These are phyloP conservation scores for Xylota segnis DNA, from an alignment of 2,888 invertebrate genomes.

Conservation along the genomic window DNA sequence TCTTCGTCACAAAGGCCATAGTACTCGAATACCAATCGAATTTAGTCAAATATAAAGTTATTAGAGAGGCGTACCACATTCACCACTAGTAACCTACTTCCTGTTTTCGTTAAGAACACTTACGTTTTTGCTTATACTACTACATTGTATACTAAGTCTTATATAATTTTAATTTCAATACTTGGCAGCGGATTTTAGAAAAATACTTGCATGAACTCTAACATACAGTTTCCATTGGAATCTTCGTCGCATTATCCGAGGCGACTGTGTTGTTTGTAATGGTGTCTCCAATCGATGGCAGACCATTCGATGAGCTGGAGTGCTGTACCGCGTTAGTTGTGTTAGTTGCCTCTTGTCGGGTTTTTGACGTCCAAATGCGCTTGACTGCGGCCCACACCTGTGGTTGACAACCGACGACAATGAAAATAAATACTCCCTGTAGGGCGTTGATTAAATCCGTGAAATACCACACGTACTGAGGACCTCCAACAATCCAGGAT, in stretches of 20 bases:
- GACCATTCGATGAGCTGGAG: slow-evolving; percentile 91
- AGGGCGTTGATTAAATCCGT: slow-evolving; percentile 94
- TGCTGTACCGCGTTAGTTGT: slow-evolving; percentile 88
- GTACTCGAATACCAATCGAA: slow-evolving; percentile 21
- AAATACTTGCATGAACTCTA: slow-evolving; percentile 81
- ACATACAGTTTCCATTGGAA: slow-evolving; percentile 88
- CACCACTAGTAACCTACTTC: slow-evolving; percentile 18
- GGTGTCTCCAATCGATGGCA: slow-evolving; percentile 89
- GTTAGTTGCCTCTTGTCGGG: slow-evolving; percentile 85
- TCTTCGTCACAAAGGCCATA: slow-evolving; percentile 7
- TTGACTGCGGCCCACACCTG: slow-evolving; percentile 90
- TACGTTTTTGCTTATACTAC: slow-evolving; percentile 52
- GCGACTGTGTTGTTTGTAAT: slow-evolving; percentile 70
- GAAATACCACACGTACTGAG: slow-evolving; percentile 92
- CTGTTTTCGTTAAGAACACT: slow-evolving; percentile 60
- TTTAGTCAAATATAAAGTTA: slow-evolving; percentile 13
- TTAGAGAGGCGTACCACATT: slow-evolving; percentile 25
- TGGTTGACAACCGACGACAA: slow-evolving; percentile 95
- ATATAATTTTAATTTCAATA: slow-evolving; percentile 63
- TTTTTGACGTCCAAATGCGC: slow-evolving; percentile 87
- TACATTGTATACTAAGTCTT: slow-evolving; percentile 68
- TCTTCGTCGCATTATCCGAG: slow-evolving; percentile 81
- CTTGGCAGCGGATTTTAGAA: slow-evolving; percentile 57
- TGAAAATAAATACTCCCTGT: slow-evolving; percentile 95
- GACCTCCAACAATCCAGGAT: slow-evolving; percentile 93